Base-by-base conservation (phyloP, 2,888 invertebrate genomes). In the Agrochola circellaris region DNA sequence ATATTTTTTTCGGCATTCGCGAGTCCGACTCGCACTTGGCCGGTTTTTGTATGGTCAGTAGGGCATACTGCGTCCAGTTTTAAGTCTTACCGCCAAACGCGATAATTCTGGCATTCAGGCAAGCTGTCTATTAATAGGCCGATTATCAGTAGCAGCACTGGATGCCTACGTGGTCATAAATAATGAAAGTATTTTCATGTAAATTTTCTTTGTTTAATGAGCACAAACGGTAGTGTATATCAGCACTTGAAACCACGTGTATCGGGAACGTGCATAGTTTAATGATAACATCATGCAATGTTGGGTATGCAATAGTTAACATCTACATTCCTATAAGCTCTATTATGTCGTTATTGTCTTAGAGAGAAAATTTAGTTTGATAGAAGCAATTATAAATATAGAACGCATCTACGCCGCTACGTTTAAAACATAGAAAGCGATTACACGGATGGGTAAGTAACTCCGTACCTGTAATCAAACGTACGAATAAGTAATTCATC, bases 181-280 rank as follows among this genome's bases (percentile, higher is more conserved):
- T 26, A 6, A 23, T 67, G 4, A 62, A 42, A 68, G 26, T 64
- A 64, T 67, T 68, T 70, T 67, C n/a, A 82, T 69, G 17, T 45
- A 54, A 54, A 70, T 78, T 66, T 72, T 62, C 61, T 67, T 74
- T 23, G 11, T 73, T 13, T 60, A 56, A 69, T 65, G 13, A 67
- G 51, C 45, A 26, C 26, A 67, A 60, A 42, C 60, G 51, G 64
- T 71, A 70, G 58, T 64, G 58, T 58, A 60, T 54, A 85, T 81
- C 70, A 84, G 82, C 38, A 85, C 85, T 83, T 74, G 61, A 85
- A 34, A 38, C 58, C 78, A 82, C 75, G 80, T 85, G 73, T 73
- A 73, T 67, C 42, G 45, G 60, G 67, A 80, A 82, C 68, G 73
- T 80, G 75, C 38, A 56, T 34, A 23, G 34, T 71, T 58, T 65